Evolutionary conservation across 2,797 vertebrate species (phyloP).

Genomic region (Anniella stebbinsi): DNA sequence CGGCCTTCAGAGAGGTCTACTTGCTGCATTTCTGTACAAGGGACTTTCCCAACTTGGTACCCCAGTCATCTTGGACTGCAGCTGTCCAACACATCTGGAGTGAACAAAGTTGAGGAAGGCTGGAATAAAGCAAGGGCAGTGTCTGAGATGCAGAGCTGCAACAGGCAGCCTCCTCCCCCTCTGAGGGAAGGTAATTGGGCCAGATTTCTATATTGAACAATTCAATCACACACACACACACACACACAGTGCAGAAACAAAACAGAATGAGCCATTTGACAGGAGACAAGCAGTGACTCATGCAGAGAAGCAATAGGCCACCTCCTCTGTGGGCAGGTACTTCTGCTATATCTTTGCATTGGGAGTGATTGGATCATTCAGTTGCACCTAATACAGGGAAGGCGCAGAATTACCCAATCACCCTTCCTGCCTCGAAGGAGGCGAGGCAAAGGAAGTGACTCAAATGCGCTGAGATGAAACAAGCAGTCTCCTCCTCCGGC

Average conservation of each 20-base stretch:
- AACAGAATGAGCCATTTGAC: not conserved
- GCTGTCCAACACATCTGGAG: no score
- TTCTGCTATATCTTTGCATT: not conserved
- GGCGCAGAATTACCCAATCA: not conserved
- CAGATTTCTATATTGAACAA: not conserved
- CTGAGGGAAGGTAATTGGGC: not conserved
- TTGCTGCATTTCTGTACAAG: not conserved
- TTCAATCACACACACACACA: not conserved
- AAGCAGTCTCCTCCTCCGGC: not conserved
- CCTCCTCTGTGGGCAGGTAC: not conserved
- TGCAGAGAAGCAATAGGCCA: not conserved
- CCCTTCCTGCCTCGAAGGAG: not conserved
- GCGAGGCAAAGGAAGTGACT: not conserved
- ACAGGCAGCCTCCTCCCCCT: not conserved
- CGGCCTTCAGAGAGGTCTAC: not conserved
- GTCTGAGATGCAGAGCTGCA: not conserved
- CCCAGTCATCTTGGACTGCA: no score
- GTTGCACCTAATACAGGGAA: not conserved
- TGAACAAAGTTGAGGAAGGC: no score
- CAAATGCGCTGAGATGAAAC: not conserved
- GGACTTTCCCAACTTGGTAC: not conserved
- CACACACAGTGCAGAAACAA: not conserved
- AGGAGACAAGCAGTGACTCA: not conserved
- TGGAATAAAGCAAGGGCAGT: not conserved
- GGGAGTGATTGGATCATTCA: not conserved